These are phyloP conservation scores for Arctocebus calabarensis DNA, from an alignment of 2,797 vertebrate species.

Conservation along the genomic window DNA sequence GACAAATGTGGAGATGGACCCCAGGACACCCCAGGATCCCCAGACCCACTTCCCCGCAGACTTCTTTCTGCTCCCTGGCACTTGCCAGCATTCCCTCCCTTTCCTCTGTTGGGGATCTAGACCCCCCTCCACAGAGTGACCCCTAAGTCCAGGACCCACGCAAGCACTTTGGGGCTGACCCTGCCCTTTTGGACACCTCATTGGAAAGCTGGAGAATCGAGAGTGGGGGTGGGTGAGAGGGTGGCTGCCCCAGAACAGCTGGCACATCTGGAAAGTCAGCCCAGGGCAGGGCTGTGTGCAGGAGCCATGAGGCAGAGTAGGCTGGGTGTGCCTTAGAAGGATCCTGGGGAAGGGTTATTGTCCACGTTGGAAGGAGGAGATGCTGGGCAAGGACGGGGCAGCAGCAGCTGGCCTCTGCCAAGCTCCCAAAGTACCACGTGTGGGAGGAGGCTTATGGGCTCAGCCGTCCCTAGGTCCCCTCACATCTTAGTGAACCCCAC, in stretches of 20 bases:
- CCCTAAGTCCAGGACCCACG: neutral
- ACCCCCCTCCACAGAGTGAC: neutral
- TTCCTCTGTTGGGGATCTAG: neutral
- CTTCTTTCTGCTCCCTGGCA: neutral
- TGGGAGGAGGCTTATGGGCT: neutral
- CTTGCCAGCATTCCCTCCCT: fast-evolving
- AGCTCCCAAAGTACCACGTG: neutral
- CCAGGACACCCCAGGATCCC: fast-evolving
- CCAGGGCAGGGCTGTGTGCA: fast-evolving
- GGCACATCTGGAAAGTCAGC: neutral
- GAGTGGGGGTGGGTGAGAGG: neutral
- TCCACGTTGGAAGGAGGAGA: neutral
- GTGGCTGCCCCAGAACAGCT: neutral
- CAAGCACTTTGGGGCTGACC: neutral
- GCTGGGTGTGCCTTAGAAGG: neutral
- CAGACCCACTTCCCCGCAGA: neutral
- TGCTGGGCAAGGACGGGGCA: neutral
- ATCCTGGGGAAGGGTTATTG: neutral
- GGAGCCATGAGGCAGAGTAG: neutral
- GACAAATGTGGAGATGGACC: neutral
- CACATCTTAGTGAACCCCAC: neutral
- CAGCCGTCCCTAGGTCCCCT: neutral
- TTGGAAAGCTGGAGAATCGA: neutral
- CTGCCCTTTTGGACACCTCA: neutral
- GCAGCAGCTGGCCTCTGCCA: neutral